These are phyloP conservation scores for Allacma fusca DNA, from an alignment of 2,888 invertebrate genomes.

Conservation along the genomic window DNA sequence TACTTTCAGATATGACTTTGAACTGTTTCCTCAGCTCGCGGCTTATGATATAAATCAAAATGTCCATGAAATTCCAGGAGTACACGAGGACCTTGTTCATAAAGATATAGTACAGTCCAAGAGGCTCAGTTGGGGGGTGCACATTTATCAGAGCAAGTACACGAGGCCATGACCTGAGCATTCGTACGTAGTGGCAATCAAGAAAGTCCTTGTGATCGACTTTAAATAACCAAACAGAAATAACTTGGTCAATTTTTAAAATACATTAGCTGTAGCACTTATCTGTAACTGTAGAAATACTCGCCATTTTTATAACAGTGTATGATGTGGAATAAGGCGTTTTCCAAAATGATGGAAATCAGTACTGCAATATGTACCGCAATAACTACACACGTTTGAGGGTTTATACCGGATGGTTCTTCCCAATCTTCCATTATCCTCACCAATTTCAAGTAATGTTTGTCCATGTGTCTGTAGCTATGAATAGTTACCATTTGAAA, in stretches of 20 bases:
- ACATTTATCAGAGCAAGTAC: neutral
- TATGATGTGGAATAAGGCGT: conserved; percentile 25
- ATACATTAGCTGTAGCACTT: no score
- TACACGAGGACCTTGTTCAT: conserved; percentile 35
- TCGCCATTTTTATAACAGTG: neutral
- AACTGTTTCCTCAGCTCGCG: neutral
- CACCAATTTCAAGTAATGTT: no score
- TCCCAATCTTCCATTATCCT: neutral
- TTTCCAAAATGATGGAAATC: conserved; percentile 30
- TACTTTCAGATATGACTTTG: neutral
- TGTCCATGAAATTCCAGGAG: conserved; percentile 40
- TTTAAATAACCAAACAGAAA: neutral
- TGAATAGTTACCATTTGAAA: neutral
- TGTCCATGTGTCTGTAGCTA: no score
- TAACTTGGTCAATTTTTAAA: neutral
- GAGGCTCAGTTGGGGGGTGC: neutral
- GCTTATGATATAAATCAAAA: conserved; percentile 26
- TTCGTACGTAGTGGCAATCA: conserved; percentile 19
- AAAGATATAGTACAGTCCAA: conserved; percentile 13
- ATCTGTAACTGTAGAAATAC: no score
- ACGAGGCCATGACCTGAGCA: conserved; percentile 17
- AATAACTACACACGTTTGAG: neutral
- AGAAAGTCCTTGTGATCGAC: neutral
- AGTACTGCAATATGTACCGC: neutral
- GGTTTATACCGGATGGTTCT: neutral